Evolutionary conservation across 2,888 invertebrate species (phyloP).

Genomic region (Caenorhabditis japonica): DNA sequence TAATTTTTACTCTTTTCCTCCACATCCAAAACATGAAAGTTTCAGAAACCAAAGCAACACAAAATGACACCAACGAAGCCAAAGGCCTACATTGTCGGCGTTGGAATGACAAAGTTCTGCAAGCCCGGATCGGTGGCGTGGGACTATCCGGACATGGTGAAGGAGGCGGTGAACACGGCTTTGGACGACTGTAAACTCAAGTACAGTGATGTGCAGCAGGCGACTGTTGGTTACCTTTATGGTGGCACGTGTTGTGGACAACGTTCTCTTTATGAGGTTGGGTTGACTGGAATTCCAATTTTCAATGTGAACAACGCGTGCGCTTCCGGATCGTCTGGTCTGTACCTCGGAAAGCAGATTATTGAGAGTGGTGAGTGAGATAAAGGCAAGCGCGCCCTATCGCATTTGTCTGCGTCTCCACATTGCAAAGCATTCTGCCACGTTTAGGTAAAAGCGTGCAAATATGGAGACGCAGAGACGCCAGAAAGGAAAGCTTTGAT

Average conservation of each 20-base stretch:
- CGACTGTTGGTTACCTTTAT: slow-evolving; percentile 81
- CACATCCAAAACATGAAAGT: too few species aligned
- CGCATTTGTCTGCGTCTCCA: too few species aligned
- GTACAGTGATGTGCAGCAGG: slow-evolving; percentile 85
- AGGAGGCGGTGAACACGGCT: slow-evolving; percentile 91
- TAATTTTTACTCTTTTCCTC: not conserved
- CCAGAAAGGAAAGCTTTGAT: not conserved
- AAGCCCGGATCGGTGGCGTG: slow-evolving; percentile 87
- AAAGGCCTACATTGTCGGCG: slow-evolving; percentile 75
- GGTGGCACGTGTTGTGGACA: slow-evolving; percentile 85
- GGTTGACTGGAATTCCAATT: slow-evolving; percentile 95
- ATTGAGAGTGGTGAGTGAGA: slow-evolving; percentile 84
- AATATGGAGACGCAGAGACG: too few species aligned
- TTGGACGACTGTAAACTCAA: slow-evolving; percentile 71
- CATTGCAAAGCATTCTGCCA: too few species aligned
- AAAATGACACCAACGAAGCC: slow-evolving; percentile 64
- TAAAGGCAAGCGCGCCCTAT: too few species aligned
- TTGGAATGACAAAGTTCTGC: slow-evolving; percentile 83
- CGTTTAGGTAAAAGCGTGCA: too few species aligned
- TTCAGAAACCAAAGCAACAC: not conserved
- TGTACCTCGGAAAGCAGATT: slow-evolving; percentile 90
- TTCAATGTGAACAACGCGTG: slow-evolving; percentile 99
- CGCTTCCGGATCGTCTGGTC: slow-evolving; percentile 93
- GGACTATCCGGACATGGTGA: slow-evolving; percentile 95
- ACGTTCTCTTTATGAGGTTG: slow-evolving; percentile 91